Percentiles rank a stretch among this genome's conserved stretches.
Conservation (phyloP, 1,140 invertebrate genomes). For the Habropoda laboriosa region DNA sequence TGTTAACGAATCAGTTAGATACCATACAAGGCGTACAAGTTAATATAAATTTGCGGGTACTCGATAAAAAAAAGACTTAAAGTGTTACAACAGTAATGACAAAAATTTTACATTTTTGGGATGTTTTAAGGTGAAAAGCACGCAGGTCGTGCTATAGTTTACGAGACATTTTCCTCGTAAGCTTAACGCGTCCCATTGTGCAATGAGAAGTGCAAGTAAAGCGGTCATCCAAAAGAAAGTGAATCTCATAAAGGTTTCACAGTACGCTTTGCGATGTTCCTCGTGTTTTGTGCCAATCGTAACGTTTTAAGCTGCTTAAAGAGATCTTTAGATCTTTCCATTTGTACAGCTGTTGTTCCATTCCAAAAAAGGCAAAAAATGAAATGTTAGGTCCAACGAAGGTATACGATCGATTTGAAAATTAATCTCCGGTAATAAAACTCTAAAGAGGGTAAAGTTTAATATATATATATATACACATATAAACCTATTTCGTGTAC, state of each 20-base stretch:
- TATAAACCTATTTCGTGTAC: background rate
- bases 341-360: constrained; percentile 4
- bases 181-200: background rate
- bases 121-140: constrained; percentile 12
- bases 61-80: background rate
- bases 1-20: background rate
- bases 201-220: background rate
- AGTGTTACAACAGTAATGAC: background rate
- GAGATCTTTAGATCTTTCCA: background rate
- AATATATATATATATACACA: background rate
- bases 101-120: constrained; percentile 9
- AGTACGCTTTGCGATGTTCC: background rate
- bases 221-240: background rate
- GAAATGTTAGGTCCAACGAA: constrained; percentile 32
- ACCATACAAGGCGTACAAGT: background rate
- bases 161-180: background rate
- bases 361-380: background rate
- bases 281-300: constrained; percentile 44
- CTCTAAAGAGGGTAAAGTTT: background rate
- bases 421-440: constrained; percentile 3
- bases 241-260: background rate
- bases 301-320: constrained; percentile 5
- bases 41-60: background rate
- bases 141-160: constrained; percentile 37
- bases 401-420: constrained; percentile 37